Conservation (phyloP, 30 jellyfish, hydroid and myxozoan genomes). For the Turritopsis dohrnii region DNA sequence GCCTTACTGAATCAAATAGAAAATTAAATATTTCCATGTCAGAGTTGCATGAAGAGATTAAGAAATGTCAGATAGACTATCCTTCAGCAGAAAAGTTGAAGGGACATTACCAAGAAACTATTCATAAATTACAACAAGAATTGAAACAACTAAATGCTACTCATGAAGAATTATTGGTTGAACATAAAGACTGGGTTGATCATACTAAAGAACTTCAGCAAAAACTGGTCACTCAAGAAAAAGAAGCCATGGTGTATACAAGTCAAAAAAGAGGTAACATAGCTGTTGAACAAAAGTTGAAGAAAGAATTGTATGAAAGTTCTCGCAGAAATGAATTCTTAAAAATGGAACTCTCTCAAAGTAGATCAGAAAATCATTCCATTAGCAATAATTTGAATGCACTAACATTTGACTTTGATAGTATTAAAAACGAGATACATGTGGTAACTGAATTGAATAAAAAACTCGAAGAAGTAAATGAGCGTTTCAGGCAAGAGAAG, state of each 20-base stretch:
- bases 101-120: no score
- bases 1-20: neutral
- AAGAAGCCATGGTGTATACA: neutral
- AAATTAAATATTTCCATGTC: neutral
- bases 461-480: neutral
- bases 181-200: neutral
- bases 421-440: neutral
- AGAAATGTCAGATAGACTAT: neutral
- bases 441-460: neutral
- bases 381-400: neutral
- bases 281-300: neutral
- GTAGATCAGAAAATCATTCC: neutral
- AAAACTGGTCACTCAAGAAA: neutral
- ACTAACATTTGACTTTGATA: neutral
- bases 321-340: neutral
- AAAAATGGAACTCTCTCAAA: neutral
- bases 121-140: neutral
- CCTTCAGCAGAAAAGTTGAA: neutral
- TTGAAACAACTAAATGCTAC: neutral
- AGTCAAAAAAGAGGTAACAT: neutral
- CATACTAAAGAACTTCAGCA: neutral
- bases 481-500: neutral
- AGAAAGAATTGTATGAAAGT: neutral
- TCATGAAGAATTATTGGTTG: neutral
- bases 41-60: neutral